Evolutionary conservation across 2,888 invertebrate genomes (phyloP).

Genomic region (Synergus gifuensis): DNA sequence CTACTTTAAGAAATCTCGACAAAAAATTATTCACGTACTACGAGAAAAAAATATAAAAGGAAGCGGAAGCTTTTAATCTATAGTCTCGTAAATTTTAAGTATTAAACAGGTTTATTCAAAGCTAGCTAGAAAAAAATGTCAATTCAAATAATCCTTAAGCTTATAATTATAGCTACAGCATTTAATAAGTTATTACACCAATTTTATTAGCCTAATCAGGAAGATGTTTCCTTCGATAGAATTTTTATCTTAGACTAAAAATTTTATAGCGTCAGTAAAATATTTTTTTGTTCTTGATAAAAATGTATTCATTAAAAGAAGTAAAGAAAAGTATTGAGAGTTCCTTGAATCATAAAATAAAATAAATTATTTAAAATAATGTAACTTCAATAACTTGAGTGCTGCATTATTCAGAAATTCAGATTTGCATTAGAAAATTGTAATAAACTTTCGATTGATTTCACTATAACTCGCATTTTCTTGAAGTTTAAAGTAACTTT

Average conservation of each 20-base stretch:
- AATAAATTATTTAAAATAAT: neutral
- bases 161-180: neutral
- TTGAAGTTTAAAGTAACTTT: constrained; percentile 5
- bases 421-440: neutral
- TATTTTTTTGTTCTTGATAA: neutral
- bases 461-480: constrained; percentile 7
- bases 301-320: neutral
- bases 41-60: neutral
- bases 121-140: neutral
- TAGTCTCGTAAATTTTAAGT: neutral
- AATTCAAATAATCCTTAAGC: neutral
- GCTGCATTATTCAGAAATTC: neutral
- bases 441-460: constrained; percentile 31
- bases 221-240: constrained; percentile 13
- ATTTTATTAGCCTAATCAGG: constrained; percentile 1
- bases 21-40: neutral
- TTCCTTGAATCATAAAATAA: neutral
- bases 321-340: neutral
- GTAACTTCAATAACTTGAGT: neutral
- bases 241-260: neutral
- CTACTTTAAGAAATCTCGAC: neutral
- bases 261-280: neutral
- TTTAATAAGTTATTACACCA: constrained; percentile 20
- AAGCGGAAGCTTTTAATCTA: neutral
- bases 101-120: neutral